Base-by-base conservation (phyloP, 2,797 vertebrate species). In the Typhlichthys subterraneus region DNA sequence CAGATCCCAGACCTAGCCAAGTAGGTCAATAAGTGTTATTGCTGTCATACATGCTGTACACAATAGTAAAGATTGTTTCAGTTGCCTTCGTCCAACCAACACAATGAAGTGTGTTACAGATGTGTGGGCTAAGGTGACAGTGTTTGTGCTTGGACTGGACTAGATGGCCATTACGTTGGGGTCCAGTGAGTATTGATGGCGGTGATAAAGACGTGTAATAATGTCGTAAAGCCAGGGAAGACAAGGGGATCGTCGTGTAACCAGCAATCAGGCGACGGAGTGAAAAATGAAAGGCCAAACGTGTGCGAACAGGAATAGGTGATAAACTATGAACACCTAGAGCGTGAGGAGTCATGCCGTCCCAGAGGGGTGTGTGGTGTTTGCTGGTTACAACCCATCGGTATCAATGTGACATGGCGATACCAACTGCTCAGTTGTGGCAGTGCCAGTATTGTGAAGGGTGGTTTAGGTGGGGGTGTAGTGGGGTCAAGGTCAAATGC, bases 341-440 rank as follows among this genome's bases (percentile, higher is more conserved):
- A 64, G 58, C 57, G 65, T 67, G 65, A 67, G 72, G 61, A 76
- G 79, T 29, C 23, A 29, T 29, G 23, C 23, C 23, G 23, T 29
- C 23, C 23, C 23, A 4, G 3, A 23, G 23, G 23, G 23, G 0
- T 23, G 23, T 73, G 86, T 84, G 70, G 65, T 77, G 60, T 77
- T 88, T 75, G 70, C 81, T 89, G 85, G 90, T 91, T 90, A 79
- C 87, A 89, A 84, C 77, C 80, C 81, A 84, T 91, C 88, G 79
- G 79, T 90, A 82, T 87, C 84, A 88, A 85, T 90, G 87, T 88
- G 63, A 85, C 67, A 75, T 82, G 87, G 86, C 87, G 89, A 77
- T 70, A 68, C 75, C 77, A 85, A 85, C 77, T 85, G 77, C 80
- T 86, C 87, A 80, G 79, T 77, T 83, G 80, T 72, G 80, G 71